These are phyloP conservation scores for Numenius phaeopus DNA, from an alignment of 2,797 vertebrate species.

Conservation along the genomic window DNA sequence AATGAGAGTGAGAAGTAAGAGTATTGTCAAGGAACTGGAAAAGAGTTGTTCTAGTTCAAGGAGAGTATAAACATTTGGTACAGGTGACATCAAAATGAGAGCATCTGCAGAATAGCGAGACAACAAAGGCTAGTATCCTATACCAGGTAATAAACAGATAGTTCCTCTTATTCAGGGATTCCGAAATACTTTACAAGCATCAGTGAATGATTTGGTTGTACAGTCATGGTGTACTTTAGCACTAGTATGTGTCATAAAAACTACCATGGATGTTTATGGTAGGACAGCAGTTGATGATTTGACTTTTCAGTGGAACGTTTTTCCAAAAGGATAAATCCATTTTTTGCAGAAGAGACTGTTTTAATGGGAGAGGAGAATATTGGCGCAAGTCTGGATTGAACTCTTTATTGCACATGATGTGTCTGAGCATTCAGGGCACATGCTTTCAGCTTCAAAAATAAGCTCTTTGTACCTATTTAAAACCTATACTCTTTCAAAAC, in stretches of 20 bases:
- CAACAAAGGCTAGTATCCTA: not conserved
- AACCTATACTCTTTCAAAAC: not conserved
- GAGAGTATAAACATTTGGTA: not conserved
- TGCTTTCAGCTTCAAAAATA: not conserved
- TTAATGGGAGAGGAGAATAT: not conserved
- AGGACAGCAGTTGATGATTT: not conserved
- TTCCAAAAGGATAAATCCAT: not conserved
- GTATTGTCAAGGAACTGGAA: not conserved
- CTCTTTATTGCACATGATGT: not conserved
- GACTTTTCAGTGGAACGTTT: not conserved
- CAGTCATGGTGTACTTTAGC: not conserved
- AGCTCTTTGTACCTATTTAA: constrained; percentile 15
- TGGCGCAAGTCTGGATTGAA: not conserved
- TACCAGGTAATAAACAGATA: not conserved
- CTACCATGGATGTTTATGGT: not conserved
- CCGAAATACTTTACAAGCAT: not conserved
- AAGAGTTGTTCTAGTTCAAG: not conserved
- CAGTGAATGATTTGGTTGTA: not conserved
- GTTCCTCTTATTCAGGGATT: not conserved
- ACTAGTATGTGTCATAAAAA: not conserved
- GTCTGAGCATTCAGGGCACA: not conserved
- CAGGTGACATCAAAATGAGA: not conserved
- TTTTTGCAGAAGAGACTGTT: not conserved
- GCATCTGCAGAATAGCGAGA: not conserved
- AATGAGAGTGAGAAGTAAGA: not conserved